Evolutionary conservation across 1,140 invertebrate genomes (phyloP), one percentile per base, ranked within the genome.

Genomic region (Pantala flavescens): DNA sequence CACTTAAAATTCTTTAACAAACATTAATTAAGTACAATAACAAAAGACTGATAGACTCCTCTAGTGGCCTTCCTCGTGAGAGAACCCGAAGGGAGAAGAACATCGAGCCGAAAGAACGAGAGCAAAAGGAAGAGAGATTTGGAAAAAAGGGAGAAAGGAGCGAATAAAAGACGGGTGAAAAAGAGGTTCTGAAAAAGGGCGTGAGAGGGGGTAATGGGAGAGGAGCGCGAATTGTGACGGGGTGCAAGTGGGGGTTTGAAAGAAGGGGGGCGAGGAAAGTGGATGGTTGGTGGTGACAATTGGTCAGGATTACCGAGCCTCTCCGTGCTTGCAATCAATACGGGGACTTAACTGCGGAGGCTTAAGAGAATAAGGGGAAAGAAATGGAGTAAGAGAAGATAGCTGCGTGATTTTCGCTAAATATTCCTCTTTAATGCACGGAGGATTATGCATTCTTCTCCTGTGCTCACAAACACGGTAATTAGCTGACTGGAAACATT

Each of bases 271-370:
- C 49, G 49, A 21, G 49, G n/a, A 63, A 63, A 63, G 49, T 63
- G 49, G 49, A 63, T 63, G 49, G 49, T 63, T 63, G 49, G 49
- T 63, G 49, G 49, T 63, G 49, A 63, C 49, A 63, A 63, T 63
- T 63, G 49, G 49, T 16, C 49, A 63, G 49, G n/a, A 63, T 63
- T 63, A 63, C 49, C 16, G 49, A 63, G 49, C 16, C 16, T 63
- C 49, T 63, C 49, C 49, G 14, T 19, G 49, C 49, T 63, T 63
- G 49, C 49, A 63, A 63, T 63, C 49, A 63, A 63, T 63, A 63
- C 12, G 49, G 49, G n/a, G 12, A 16, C 49, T 63, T 63, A 63
- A 63, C 3, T 14, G 49, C 49, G 49, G 49, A 63, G n/a, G 49
- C n/a, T 16, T 21, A 63, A 21, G 49, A 21, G 49, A 21, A 63